These are phyloP conservation scores for Beris morrisii DNA, from an alignment of 2,888 invertebrate genomes.

Conservation along the genomic window DNA sequence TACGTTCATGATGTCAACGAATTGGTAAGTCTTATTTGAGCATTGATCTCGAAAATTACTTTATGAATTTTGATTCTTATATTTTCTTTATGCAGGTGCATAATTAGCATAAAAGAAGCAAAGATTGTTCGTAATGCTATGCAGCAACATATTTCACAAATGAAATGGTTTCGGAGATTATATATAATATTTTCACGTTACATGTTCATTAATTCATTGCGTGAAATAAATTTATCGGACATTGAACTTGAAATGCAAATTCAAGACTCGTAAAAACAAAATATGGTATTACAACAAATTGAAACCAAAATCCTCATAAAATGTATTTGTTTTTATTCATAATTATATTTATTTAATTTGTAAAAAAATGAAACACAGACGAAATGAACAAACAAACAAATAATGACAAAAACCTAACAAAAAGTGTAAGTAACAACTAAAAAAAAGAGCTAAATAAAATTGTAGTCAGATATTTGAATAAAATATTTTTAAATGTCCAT, in stretches of 20 bases:
- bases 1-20: constrained; percentile 74
- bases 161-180: constrained; percentile 90
- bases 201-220: constrained; percentile 85
- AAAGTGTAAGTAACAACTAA: constrained; percentile 2
- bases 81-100: constrained; percentile 60
- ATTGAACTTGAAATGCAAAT: constrained; percentile 73
- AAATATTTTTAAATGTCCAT: constrained; percentile 28
- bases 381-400: constrained; percentile 12
- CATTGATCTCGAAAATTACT: not conserved
- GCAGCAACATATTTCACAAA: constrained; percentile 85
- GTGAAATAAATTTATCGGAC: constrained; percentile 72
- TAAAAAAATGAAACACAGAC: not conserved
- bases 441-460: not conserved
- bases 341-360: not conserved
- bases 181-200: constrained; percentile 90
- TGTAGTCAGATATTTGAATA: constrained; percentile 20
- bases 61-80: not conserved
- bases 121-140: constrained; percentile 72
- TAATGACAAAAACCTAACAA: constrained; percentile 10
- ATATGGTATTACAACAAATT: not conserved
- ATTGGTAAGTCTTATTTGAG: constrained; percentile 62
- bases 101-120: constrained; percentile 66
- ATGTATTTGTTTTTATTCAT: not conserved
- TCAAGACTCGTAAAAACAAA: constrained; percentile 56
- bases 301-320: not conserved